A percentile compares a stretch with the other conserved stretches of the same genome.
Conservation (phyloP, 2,113 vertebrate genomes). For the Thalassoma bifasciatum region DNA sequence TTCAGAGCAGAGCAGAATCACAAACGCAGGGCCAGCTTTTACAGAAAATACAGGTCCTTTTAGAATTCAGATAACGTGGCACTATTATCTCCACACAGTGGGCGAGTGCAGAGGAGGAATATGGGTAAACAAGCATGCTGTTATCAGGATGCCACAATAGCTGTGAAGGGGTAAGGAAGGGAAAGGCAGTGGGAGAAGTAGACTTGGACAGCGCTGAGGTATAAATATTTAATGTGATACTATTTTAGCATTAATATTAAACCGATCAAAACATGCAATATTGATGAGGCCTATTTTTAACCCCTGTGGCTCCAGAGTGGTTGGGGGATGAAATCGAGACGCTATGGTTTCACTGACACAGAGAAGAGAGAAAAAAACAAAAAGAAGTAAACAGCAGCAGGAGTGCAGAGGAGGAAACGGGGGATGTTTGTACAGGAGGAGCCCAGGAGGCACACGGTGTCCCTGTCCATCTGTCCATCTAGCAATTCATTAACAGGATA, state of each 20-base stretch:
- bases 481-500: not conserved
- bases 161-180: slow-evolving; percentile 18
- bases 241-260: slow-evolving; percentile 83
- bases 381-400: slow-evolving; percentile 3
- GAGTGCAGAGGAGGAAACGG: slow-evolving; percentile 36
- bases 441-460: slow-evolving; percentile 29
- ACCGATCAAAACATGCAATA: slow-evolving; percentile 79
- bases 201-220: slow-evolving; percentile 60
- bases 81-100: slow-evolving; percentile 10
- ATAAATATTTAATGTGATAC: slow-evolving; percentile 83
- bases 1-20: slow-evolving; percentile 16
- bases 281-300: slow-evolving; percentile 80
- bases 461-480: slow-evolving; percentile 21
- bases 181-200: slow-evolving; percentile 15
- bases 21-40: slow-evolving; percentile 8
- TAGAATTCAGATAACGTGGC: slow-evolving; percentile 13
- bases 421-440: slow-evolving; percentile 29
- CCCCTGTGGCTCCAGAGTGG: slow-evolving; percentile 53
- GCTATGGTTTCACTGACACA: slow-evolving; percentile 15
- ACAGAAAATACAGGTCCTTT: slow-evolving; percentile 19
- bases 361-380: slow-evolving; percentile 2
- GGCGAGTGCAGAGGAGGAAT: not conserved
- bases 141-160: slow-evolving; percentile 47
- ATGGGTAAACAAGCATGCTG: slow-evolving; percentile 39
- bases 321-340: slow-evolving; percentile 65